These are phyloP conservation scores for Morpho helenor DNA, from an alignment of 2,888 invertebrate genomes.

Conservation along the genomic window DNA sequence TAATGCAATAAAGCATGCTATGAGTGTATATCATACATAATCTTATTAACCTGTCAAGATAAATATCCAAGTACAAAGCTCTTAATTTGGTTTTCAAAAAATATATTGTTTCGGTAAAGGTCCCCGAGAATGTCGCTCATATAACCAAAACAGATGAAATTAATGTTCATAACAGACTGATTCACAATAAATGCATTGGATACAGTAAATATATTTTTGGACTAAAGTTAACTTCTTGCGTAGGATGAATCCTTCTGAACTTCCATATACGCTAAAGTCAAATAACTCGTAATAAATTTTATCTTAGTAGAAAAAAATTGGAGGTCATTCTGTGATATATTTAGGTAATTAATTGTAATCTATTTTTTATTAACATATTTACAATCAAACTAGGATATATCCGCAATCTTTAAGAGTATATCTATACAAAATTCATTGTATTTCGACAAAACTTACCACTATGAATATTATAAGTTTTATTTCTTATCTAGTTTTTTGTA, in stretches of 20 bases:
- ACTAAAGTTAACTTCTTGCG: slow-evolving; percentile 18
- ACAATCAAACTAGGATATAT: background rate
- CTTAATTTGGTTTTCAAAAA: slow-evolving; percentile 9
- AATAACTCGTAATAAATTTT: slow-evolving; percentile 21
- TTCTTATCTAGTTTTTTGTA: no score
- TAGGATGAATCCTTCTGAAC: slow-evolving; percentile 21
- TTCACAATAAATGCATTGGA: slow-evolving; percentile 19
- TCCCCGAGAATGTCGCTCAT: slow-evolving; percentile 10
- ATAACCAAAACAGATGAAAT: slow-evolving; percentile 15
- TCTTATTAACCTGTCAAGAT: slow-evolving; percentile 1
- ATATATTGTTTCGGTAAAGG: slow-evolving; percentile 8
- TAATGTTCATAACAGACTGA: slow-evolving; percentile 15
- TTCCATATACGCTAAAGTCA: slow-evolving; percentile 22
- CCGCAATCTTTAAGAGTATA: no score
- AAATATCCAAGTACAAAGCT: slow-evolving; percentile 6
- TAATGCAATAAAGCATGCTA: no score
- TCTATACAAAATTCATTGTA: no score
- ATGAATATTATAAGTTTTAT: no score
- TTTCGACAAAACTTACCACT: no score
- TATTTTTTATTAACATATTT: background rate
- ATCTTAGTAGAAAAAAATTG: slow-evolving; percentile 16
- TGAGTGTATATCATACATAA: no score
- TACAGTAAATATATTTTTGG: slow-evolving; percentile 10
- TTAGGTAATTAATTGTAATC: background rate
- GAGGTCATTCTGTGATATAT: slow-evolving; percentile 16